phyloP scores from a whole-genome alignment of 2,113 vertebrate species.

The Mystacornis crossleyi region DNA sequence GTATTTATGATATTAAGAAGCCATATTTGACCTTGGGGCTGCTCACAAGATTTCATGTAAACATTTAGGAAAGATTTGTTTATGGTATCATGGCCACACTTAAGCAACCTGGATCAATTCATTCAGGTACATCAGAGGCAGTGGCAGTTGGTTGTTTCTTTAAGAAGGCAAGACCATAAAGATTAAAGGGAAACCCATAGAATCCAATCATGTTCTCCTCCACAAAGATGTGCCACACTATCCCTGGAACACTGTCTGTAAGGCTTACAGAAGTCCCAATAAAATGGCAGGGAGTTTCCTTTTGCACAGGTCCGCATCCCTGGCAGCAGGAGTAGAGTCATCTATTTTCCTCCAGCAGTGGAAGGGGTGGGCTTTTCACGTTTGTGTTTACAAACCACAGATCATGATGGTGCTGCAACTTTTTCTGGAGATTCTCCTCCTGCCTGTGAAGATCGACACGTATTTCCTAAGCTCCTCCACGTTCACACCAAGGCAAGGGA shows the following conservation, averaged over 20 bases:
- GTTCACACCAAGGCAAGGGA: not conserved
- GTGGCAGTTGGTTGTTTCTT: not conserved
- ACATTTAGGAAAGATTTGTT: not conserved
- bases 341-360: not conserved
- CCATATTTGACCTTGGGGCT: not conserved
- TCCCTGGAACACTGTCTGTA: not conserved
- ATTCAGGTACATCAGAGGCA: fast-evolving
- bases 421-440: not conserved
- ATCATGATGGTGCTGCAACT: not conserved
- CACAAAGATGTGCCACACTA: not conserved
- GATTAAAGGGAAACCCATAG: not conserved
- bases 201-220: not conserved
- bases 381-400: not conserved
- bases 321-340: not conserved
- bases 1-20: not conserved
- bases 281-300: not conserved
- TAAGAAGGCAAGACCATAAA: not conserved
- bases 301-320: not conserved
- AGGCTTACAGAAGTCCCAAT: not conserved
- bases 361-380: fast-evolving
- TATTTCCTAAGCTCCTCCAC: not conserved
- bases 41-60: not conserved
- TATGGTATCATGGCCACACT: not conserved
- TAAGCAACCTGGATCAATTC: fast-evolving
- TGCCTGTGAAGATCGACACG: fast-evolving